phyloP scores from a whole-genome alignment of 2,113 vertebrate species.

The Coturnix japonica region DNA sequence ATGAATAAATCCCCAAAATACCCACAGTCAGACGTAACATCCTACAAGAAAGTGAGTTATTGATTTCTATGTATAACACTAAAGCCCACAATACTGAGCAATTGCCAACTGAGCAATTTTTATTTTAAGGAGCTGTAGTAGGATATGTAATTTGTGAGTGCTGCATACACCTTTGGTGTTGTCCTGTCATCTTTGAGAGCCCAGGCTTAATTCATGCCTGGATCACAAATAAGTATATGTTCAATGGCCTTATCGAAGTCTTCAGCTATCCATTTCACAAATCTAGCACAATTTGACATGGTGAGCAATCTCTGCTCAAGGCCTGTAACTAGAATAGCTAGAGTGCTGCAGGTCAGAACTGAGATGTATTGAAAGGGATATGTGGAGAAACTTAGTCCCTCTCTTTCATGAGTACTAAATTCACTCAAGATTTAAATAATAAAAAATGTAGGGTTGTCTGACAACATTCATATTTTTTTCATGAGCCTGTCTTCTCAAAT shows the following conservation, averaged over 20 bases:
- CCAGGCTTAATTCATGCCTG: not conserved
- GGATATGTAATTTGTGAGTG: not conserved
- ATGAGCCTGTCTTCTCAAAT: constrained; percentile 75
- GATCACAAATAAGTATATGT: not conserved
- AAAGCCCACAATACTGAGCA: not conserved
- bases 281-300: not conserved
- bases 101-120: not conserved
- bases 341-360: constrained; percentile 56
- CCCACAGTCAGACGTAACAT: not conserved
- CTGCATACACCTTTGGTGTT: not conserved
- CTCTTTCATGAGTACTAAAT: constrained; percentile 71
- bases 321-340: constrained; percentile 46
- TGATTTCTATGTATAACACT: not conserved
- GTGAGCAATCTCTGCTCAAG: constrained; percentile 43
- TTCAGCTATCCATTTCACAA: constrained; percentile 7
- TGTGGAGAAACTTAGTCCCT: constrained; percentile 49
- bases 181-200: not conserved
- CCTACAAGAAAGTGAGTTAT: not conserved
- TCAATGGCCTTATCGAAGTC: not conserved
- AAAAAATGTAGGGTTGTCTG: constrained; percentile 73
- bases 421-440: constrained; percentile 75
- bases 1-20: not conserved
- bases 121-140: not conserved
- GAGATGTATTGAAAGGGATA: constrained; percentile 67
- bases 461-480: constrained; percentile 78